phyloP scores from a whole-genome alignment of 2,888 invertebrate species.

The Aromia moschata region DNA sequence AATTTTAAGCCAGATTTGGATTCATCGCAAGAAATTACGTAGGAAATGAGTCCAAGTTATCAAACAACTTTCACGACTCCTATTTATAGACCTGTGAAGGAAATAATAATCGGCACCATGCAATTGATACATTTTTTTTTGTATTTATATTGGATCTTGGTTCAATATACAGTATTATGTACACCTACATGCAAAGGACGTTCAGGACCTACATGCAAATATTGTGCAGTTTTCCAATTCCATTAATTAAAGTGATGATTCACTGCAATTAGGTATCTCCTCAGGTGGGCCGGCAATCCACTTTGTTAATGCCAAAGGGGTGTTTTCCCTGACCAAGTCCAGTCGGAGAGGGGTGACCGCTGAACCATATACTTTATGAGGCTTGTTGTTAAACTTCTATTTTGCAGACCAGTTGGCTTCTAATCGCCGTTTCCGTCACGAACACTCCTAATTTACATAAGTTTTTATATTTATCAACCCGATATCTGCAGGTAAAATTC shows the following conservation, averaged over 20 bases:
- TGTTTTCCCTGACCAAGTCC: slow-evolving; percentile 36
- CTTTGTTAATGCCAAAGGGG: slow-evolving; percentile 19
- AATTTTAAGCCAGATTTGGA: too few species aligned
- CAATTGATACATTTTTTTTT: too few species aligned
- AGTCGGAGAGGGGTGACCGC: slow-evolving; percentile 45
- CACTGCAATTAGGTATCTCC: slow-evolving; percentile 16
- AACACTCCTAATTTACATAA: slow-evolving; percentile 26
- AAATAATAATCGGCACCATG: too few species aligned
- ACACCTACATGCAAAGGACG: too few species aligned
- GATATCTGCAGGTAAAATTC: slow-evolving; percentile 4
- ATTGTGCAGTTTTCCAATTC: not conserved
- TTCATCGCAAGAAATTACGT: too few species aligned
- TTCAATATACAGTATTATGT: too few species aligned
- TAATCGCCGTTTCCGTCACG: slow-evolving; percentile 39
- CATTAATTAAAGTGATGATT: slow-evolving; percentile 10
- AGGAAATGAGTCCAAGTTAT: too few species aligned
- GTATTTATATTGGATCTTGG: too few species aligned
- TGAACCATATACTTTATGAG: slow-evolving; percentile 42
- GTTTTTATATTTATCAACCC: slow-evolving; percentile 18
- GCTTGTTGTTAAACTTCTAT: slow-evolving; percentile 45
- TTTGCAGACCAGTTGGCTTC: slow-evolving; percentile 47
- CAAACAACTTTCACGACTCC: too few species aligned
- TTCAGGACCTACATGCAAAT: too few species aligned
- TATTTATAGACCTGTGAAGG: too few species aligned
- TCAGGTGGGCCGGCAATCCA: slow-evolving; percentile 17